Evolutionary conservation across 2,113 vertebrate genomes (phyloP).

Genomic region (Laterallus jamaicensis): DNA sequence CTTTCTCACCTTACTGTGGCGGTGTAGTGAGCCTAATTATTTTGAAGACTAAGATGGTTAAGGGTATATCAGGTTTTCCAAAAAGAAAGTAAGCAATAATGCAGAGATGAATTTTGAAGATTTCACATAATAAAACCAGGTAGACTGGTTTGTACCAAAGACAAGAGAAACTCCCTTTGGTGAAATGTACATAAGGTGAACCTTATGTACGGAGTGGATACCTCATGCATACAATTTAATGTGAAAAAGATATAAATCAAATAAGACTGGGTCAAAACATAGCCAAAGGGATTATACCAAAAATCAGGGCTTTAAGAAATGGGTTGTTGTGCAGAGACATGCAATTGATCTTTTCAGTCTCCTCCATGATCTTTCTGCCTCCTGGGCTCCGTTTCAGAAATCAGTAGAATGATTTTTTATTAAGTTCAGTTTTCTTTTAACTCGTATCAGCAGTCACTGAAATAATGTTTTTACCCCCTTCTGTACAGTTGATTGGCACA

Average conservation of each 20-base stretch:
- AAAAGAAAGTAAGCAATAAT: background rate
- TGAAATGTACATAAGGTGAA: background rate
- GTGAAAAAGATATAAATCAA: background rate
- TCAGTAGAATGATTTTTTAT: slow-evolving; percentile 39
- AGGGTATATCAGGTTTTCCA: background rate
- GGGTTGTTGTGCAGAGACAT: background rate
- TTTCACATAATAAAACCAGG: background rate
- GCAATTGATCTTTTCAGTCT: slow-evolving; percentile 19
- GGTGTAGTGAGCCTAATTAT: slow-evolving; percentile 35
- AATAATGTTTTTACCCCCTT: slow-evolving; percentile 25
- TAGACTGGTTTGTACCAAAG: background rate
- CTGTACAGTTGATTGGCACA: slow-evolving; percentile 16
- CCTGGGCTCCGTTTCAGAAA: background rate
- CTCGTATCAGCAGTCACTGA: background rate
- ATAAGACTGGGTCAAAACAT: background rate
- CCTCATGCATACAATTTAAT: background rate
- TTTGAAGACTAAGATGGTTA: background rate
- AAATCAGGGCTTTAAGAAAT: slow-evolving; percentile 14
- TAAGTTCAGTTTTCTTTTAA: slow-evolving; percentile 35
- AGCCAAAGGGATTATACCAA: background rate
- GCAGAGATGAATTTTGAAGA: background rate
- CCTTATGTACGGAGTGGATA: background rate
- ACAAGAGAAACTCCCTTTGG: background rate
- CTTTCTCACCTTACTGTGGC: slow-evolving; percentile 31
- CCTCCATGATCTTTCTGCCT: slow-evolving; percentile 4